Evolutionary conservation across 1,140 invertebrate species (phyloP).

Genomic region (Drosophila guanche): DNA sequence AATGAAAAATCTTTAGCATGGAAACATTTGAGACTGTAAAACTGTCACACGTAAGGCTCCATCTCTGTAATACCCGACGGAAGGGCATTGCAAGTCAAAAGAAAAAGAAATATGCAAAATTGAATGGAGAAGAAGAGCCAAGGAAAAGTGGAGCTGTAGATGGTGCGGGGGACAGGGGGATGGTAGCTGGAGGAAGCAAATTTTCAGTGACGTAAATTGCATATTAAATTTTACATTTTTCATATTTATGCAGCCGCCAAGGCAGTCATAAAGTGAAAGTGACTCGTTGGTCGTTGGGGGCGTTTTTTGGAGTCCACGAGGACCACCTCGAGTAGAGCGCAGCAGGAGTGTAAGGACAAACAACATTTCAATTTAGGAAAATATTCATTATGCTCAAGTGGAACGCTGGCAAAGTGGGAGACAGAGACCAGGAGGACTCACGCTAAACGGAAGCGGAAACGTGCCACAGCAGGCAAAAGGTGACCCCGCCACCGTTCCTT

Average conservation of each 20-base stretch:
- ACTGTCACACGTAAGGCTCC: too few species aligned
- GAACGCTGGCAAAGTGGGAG: slow-evolving; percentile 42
- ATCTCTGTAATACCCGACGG: too few species aligned
- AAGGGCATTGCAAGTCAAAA: too few species aligned
- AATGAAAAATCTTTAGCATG: too few species aligned
- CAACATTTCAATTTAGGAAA: slow-evolving; percentile 79
- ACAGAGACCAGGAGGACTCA: not conserved
- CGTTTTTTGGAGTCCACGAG: slow-evolving; percentile 2
- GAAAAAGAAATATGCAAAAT: slow-evolving; percentile 67
- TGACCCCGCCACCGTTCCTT: slow-evolving; percentile 18
- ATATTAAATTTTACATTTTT: slow-evolving; percentile 82
- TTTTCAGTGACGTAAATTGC: slow-evolving; percentile 73
- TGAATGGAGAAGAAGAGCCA: slow-evolving; percentile 53
- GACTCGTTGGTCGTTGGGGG: slow-evolving; percentile 33
- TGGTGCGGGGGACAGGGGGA: not conserved
- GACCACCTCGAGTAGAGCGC: not conserved
- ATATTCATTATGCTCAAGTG: slow-evolving; percentile 80
- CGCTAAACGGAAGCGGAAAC: slow-evolving; percentile 77
- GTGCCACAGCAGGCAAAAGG: slow-evolving; percentile 57
- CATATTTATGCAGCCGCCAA: slow-evolving; percentile 73
- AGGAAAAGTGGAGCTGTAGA: slow-evolving; percentile 4
- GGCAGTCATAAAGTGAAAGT: slow-evolving; percentile 76
- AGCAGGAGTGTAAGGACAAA: slow-evolving; percentile 29
- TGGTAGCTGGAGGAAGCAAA: slow-evolving; percentile 25
- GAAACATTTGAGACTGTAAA: too few species aligned